Evolutionary conservation across 2,113 vertebrate genomes (phyloP), one percentile per base, ranked within the genome.

Genomic region (Coturnix japonica): DNA sequence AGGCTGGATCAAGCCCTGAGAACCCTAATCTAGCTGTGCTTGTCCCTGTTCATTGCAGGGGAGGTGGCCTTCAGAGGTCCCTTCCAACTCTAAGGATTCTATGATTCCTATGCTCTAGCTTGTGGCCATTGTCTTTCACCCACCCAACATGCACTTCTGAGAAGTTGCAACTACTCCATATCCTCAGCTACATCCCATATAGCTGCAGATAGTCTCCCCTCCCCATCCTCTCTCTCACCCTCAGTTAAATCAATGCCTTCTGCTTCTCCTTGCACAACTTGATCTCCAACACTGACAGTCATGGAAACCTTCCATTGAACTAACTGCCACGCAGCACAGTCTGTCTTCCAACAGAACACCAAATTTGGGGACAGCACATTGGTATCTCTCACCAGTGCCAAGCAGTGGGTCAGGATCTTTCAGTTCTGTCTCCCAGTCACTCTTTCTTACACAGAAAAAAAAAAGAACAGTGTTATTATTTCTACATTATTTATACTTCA

Each of bases 321-420:
- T 65, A 20, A 16, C 3, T 49, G 13, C 9, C 30, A 9, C 44
- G 54, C 26, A 13, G 47, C 25, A 47, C 10, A 3, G 22, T 49
- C 39, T 33, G 22, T 49, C 23, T 13, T 37, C 16, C n/a, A 35
- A 2, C 41, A 78, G 57, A 12, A 75, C 11, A 19, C 13, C 3
- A 17, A 0, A 0, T 6, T n/a, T 33, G 39, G 17, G 8, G 9
- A 73, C 3, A 53, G 21, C 31, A 76, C 13, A 46, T 2, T 11
- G 71, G 33, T 5, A 19, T 1, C 9, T 72, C 31, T 56, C 16
- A 30, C 3, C 1, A 2, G 3, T 22, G 17, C 2, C 26, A 71
- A 43, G n/a, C 4, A 57, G 6, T 9, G 3, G 12, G 6, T 5
- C 19, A 43, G n/a, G 23, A 13, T 25, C 6, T 25, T 66, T 86